These are phyloP conservation scores for Rhodeus uyekii DNA, from an alignment of 2,797 vertebrate genomes.

Conservation along the genomic window DNA sequence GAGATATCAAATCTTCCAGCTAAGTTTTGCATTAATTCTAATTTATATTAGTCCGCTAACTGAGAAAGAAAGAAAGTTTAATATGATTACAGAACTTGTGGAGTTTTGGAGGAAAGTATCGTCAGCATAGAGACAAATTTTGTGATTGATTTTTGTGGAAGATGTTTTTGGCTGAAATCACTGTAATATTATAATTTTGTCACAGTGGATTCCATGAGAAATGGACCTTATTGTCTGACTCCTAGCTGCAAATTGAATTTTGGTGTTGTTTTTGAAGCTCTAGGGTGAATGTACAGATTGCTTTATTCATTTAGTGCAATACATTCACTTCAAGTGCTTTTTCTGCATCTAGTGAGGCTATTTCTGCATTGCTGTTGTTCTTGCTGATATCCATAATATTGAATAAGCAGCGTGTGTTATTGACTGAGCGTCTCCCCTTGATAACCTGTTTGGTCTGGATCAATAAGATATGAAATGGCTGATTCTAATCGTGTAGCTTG, in stretches of 20 bases:
- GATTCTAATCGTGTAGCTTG: background rate
- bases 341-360: background rate
- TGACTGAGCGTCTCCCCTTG: background rate
- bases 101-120: background rate
- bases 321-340: background rate
- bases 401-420: background rate
- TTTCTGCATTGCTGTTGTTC: background rate
- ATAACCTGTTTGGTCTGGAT: conserved; percentile 1
- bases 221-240: background rate
- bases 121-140: background rate
- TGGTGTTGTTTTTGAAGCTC: background rate
- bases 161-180: background rate
- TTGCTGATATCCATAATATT: background rate
- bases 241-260: background rate
- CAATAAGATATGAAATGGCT: background rate
- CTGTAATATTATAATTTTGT: background rate
- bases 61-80: no score
- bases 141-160: conserved; percentile 3
- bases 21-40: background rate
- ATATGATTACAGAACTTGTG: background rate
- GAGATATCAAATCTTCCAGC: background rate
- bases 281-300: background rate
- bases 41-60: background rate
- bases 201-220: background rate
- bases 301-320: conserved; percentile 32